phyloP scores from a whole-genome alignment of 2,888 invertebrate species.

The Oligia latruncula region DNA sequence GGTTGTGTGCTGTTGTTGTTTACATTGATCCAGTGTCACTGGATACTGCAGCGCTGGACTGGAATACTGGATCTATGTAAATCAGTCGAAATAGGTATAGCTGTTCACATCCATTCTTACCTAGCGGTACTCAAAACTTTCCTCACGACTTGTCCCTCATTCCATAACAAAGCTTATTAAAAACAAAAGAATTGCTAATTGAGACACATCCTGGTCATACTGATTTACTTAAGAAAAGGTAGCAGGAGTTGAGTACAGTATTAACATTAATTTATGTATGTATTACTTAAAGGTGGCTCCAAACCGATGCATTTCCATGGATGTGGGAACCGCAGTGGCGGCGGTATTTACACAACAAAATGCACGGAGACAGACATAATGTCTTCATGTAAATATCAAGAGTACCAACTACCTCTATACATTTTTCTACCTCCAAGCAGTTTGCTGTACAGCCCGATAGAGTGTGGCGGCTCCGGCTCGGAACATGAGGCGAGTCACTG shows the following conservation, averaged over 20 bases:
- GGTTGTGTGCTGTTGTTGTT: no score
- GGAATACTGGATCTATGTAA: not conserved
- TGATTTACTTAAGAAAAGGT: slow-evolving; percentile 40
- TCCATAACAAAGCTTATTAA: slow-evolving; percentile 8
- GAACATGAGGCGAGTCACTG: no score
- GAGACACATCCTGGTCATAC: slow-evolving; percentile 46
- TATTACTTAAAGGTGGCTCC: slow-evolving; percentile 1
- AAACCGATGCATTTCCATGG: not conserved
- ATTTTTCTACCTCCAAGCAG: no score
- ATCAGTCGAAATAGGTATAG: not conserved
- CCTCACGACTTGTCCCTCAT: slow-evolving; percentile 5
- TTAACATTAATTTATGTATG: slow-evolving; percentile 10
- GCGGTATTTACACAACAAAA: no score
- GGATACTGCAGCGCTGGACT: not conserved
- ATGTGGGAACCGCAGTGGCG: not conserved
- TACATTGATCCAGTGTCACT: not conserved
- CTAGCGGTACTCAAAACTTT: slow-evolving; percentile 5
- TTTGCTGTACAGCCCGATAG: no score
- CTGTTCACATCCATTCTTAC: not conserved
- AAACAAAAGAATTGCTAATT: slow-evolving; percentile 38
- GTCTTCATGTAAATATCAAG: no score
- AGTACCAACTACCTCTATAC: no score
- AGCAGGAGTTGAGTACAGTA: no score
- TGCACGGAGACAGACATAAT: no score
- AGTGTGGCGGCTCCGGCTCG: no score